Evolutionary conservation across 2,888 invertebrate genomes (phyloP), one percentile per base, ranked within the genome.

Genomic region (Scaptodrosophila latifasciaeformis): DNA sequence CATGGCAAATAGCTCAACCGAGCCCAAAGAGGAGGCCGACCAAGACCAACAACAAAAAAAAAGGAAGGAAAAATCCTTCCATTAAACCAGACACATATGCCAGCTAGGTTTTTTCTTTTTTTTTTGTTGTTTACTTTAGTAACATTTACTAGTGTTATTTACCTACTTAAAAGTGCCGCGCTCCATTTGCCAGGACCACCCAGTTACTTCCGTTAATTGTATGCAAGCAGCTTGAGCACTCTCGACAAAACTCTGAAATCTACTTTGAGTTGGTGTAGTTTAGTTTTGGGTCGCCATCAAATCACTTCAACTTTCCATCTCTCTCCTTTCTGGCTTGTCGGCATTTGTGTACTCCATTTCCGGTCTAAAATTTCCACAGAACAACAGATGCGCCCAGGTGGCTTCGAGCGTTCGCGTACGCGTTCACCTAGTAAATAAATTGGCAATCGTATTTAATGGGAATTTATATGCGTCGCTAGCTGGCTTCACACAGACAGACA

Each of bases 171-270:
- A 24, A 24, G 3, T 24, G 24, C 68, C 65, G 76, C 65, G 79
- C 79, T 78, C 72, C n/a, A n/a, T n/a, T n/a, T n/a, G n/a, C n/a
- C n/a, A n/a, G n/a, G n/a, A n/a, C n/a, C n/a, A n/a, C n/a, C n/a
- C n/a, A n/a, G n/a, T n/a, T n/a, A n/a, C 67, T 82, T 79, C 77
- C 79, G 79, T 79, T 81, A 82, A 82, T 82, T 82, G 77, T 77
- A 75, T 80, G 75, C 80, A 70, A 77, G 67, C 66, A 69, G 72
- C 65, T 79, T 72, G 77, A 70, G n/a, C n/a, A n/a, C n/a, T n/a
- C n/a, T n/a, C n/a, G n/a, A n/a, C n/a, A n/a, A n/a, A n/a, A n/a
- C n/a, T n/a, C n/a, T n/a, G n/a, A n/a, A n/a, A n/a, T n/a, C n/a
- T n/a, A n/a, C n/a, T n/a, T n/a, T n/a, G n/a, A n/a, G n/a, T n/a